Percentiles rank a stretch among this genome's conserved stretches.
phyloP scores from a whole-genome alignment of 2,888 invertebrate species.

The Tachystola acroxantha region DNA sequence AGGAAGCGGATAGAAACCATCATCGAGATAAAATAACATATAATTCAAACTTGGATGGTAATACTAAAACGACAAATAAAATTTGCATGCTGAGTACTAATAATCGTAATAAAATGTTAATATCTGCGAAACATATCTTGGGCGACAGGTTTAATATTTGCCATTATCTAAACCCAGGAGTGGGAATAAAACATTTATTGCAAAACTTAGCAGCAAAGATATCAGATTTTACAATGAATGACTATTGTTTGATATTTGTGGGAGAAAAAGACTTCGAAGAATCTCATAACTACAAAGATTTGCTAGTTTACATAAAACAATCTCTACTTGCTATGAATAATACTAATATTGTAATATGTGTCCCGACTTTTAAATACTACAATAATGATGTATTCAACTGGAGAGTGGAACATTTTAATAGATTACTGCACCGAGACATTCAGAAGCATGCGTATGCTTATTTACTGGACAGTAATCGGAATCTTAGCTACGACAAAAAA shows the following conservation, averaged over 20 bases:
- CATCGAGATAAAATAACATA: background rate
- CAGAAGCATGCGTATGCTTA: slow-evolving; percentile 5
- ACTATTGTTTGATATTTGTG: slow-evolving; percentile 3
- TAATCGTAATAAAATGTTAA: background rate
- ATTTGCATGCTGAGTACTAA: background rate
- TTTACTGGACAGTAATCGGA: slow-evolving; percentile 6
- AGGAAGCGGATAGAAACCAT: background rate
- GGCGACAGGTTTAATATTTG: background rate
- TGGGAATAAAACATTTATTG: background rate
- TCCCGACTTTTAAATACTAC: background rate
- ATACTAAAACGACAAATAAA: background rate
- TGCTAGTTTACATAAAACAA: background rate
- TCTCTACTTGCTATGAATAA: background rate
- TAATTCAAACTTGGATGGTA: too few relatives aligned
- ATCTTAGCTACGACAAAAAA: background rate
- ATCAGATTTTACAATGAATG: background rate
- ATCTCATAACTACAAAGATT: background rate
- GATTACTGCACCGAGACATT: slow-evolving; percentile 12
- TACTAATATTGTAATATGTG: background rate
- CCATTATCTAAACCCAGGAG: slow-evolving; percentile 1
- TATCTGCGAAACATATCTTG: background rate
- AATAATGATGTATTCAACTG: background rate
- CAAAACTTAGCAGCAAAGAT: background rate
- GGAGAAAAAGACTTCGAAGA: background rate
- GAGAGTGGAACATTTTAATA: slow-evolving; percentile 13